These are phyloP conservation scores for Aplysia californica DNA, from an alignment of 1,140 invertebrate species.

Conservation along the genomic window DNA sequence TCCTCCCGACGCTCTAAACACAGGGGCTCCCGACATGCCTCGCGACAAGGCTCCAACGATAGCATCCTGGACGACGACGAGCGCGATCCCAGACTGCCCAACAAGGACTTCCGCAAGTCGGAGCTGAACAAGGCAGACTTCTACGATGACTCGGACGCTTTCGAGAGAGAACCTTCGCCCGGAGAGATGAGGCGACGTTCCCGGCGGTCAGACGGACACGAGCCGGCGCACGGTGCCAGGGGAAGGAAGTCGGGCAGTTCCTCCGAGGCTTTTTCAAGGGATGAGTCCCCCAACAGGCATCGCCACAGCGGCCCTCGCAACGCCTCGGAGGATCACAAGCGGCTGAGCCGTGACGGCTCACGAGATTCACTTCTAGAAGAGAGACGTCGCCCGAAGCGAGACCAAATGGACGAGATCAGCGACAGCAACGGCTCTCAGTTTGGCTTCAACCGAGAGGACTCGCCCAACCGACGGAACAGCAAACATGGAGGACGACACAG, in stretches of 20 bases:
- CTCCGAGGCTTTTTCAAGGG: constrained; percentile 53
- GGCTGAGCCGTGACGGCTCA: constrained; percentile 51
- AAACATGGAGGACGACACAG: constrained; percentile 44
- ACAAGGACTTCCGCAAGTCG: constrained; percentile 83
- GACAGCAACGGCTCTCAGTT: constrained; percentile 49
- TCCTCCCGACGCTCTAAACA: constrained; percentile 34
- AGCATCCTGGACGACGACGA: constrained; percentile 49
- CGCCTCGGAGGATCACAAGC: constrained; percentile 28
- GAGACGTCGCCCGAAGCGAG: constrained; percentile 39
- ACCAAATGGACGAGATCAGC: constrained; percentile 42
- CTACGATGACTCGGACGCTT: constrained; percentile 40
- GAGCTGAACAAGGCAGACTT: constrained; percentile 74
- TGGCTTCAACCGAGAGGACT: constrained; percentile 58
- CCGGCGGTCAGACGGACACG: constrained; percentile 28
- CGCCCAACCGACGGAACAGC: constrained; percentile 49
- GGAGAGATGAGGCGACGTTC: constrained; percentile 10
- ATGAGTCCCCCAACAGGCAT: constrained; percentile 51
- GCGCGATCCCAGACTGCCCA: constrained; percentile 57
- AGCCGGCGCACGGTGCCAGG: constrained; percentile 11
- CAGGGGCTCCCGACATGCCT: constrained; percentile 20
- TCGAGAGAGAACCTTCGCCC: constrained; percentile 30
- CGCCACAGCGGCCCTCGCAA: constrained; percentile 28
- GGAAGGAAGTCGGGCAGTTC: constrained; percentile 46
- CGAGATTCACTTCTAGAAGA: constrained; percentile 55
- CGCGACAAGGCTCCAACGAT: constrained; percentile 42